Percentiles rank a stretch among this genome's conserved stretches.
Evolutionary conservation across 2,888 invertebrate species (phyloP).

Genomic region (Cyclophora punctaria): DNA sequence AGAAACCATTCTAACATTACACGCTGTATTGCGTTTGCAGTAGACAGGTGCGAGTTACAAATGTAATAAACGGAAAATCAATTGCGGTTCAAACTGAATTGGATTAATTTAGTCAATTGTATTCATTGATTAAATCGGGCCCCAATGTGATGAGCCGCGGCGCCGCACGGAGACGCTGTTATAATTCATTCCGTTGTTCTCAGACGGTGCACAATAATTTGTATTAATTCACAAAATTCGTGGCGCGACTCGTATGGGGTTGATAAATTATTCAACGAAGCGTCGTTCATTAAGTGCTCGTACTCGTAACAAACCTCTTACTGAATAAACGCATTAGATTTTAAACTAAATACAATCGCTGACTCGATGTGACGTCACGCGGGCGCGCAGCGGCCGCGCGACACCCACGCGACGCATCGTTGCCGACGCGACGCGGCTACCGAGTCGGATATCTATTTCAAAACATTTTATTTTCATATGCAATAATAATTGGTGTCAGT

Average conservation of each 20-base stretch:
- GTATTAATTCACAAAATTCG: conserved; percentile 11
- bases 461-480: conserved; percentile 8
- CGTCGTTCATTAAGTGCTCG: conserved; percentile 30
- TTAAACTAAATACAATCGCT: conserved; percentile 20
- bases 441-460: conserved; percentile 5
- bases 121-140: neutral
- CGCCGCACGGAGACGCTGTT: conserved; percentile 1
- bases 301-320: conserved; percentile 23
- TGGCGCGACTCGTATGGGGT: conserved; percentile 7
- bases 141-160: conserved; percentile 1
- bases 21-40: too few species aligned
- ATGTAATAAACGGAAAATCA: too few species aligned
- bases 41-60: too few species aligned
- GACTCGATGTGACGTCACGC: neutral
- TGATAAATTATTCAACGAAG: conserved; percentile 25
- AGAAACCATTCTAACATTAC: too few species aligned
- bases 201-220: conserved; percentile 12
- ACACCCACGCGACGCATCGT: conserved; percentile 4
- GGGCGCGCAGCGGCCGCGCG: neutral
- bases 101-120: too few species aligned
- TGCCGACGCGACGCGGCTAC: conserved; percentile 1
- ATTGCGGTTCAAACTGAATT: too few species aligned
- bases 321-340: conserved; percentile 31
- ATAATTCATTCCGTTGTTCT: conserved; percentile 7
- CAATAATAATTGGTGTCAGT: conserved; percentile 12